Evolutionary conservation across 2,797 vertebrate species (phyloP).

Genomic region (Limnodromus scolopaceus): DNA sequence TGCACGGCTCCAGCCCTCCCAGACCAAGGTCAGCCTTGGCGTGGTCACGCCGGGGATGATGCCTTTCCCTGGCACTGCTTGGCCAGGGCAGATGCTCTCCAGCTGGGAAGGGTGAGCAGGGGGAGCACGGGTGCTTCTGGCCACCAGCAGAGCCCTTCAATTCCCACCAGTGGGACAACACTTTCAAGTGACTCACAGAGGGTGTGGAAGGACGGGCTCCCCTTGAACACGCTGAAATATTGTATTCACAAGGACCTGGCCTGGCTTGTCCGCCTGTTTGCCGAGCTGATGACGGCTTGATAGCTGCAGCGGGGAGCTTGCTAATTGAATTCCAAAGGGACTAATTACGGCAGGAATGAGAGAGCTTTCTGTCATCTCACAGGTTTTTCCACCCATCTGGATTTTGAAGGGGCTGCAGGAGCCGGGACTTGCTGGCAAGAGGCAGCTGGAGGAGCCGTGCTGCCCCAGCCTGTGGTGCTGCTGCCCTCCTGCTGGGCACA

Average conservation of each 20-base stretch:
- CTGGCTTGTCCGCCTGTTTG: conserved; percentile 45
- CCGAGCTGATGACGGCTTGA: conserved; percentile 10
- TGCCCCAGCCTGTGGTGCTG: neutral
- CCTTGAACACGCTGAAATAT: neutral
- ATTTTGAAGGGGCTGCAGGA: neutral
- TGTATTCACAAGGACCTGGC: neutral
- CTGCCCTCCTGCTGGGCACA: neutral
- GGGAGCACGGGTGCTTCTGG: neutral
- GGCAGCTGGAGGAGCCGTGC: neutral
- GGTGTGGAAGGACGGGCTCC: neutral
- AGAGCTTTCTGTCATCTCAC: neutral
- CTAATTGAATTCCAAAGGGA: conserved; percentile 71
- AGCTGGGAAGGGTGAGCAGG: neutral
- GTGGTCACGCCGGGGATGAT: accelerated
- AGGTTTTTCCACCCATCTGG: neutral
- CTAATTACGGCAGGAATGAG: conserved; percentile 43
- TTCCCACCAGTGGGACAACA: neutral
- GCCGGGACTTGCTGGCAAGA: neutral
- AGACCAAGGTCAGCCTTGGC: neutral
- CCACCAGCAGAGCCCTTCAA: neutral
- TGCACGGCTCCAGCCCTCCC: neutral
- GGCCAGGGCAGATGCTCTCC: neutral
- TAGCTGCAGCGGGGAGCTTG: conserved; percentile 37
- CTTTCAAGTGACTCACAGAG: neutral
- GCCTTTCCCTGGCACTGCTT: neutral